Percentiles rank a stretch among this genome's conserved stretches.
Evolutionary conservation across 2,113 vertebrate species (phyloP).

Genomic region (Zosterops borbonicus): DNA sequence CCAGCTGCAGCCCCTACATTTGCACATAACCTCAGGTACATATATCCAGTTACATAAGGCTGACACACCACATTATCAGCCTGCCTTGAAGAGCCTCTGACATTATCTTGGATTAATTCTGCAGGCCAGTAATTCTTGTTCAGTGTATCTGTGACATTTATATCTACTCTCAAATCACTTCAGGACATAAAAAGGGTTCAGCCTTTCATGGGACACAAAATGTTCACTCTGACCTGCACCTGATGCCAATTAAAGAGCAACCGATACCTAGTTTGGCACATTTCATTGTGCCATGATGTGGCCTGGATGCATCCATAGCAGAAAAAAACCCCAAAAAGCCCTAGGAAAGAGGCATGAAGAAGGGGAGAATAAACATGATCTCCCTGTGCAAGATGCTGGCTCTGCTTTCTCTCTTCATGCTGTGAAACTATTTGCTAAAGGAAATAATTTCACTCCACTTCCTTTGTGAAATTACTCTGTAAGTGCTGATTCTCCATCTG

Average conservation of each 20-base stretch:
- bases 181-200: not conserved
- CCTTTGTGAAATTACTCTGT: not conserved
- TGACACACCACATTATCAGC: not conserved
- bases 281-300: no score
- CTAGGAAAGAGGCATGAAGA: not conserved
- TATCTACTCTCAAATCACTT: not conserved
- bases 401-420: conserved; percentile 18
- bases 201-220: not conserved
- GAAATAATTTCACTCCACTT: conserved; percentile 30
- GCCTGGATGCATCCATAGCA: not conserved
- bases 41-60: not conserved
- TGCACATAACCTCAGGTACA: not conserved
- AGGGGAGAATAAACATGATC: not conserved
- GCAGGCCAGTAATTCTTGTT: not conserved
- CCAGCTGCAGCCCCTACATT: not conserved
- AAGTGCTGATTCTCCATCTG: conserved; percentile 44
- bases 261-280: not conserved
- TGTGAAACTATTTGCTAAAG: conserved; percentile 32
- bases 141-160: not conserved
- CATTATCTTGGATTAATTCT: not conserved
- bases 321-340: not conserved
- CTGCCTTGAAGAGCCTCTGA: not conserved
- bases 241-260: not conserved
- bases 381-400: not conserved
- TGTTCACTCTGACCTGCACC: not conserved